phyloP scores from a whole-genome alignment of 2,113 vertebrate species.

The Hippocampus comes region DNA sequence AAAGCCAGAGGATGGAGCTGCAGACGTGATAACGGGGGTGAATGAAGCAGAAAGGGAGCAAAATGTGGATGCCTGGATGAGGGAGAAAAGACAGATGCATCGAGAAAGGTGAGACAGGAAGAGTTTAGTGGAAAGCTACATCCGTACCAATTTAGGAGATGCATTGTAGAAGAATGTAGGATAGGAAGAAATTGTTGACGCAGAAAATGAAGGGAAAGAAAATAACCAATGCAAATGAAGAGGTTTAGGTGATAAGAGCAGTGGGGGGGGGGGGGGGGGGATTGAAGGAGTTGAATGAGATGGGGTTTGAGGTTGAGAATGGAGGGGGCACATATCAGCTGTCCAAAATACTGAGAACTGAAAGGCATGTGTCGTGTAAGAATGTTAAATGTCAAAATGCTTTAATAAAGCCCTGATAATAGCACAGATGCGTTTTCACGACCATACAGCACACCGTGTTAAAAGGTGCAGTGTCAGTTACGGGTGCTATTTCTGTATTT shows the following conservation, averaged over 20 bases:
- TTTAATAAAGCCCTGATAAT: background rate
- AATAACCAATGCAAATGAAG: background rate
- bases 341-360: background rate
- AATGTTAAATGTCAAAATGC: background rate
- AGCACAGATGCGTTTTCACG: background rate
- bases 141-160: background rate
- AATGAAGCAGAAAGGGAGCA: background rate
- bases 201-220: background rate
- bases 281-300: background rate
- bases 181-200: background rate
- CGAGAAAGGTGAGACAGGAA: background rate
- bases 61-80: background rate
- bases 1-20: background rate
- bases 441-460: too few species aligned
- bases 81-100: background rate
- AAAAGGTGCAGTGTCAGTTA: too few species aligned
- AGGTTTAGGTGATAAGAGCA: background rate
- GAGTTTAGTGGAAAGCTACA: background rate
- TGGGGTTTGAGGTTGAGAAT: background rate
- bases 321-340: background rate
- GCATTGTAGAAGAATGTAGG: background rate
- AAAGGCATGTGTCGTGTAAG: background rate
- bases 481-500: too few species aligned
- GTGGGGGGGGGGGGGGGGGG: background rate
- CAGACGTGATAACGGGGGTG: too few species aligned